These are phyloP conservation scores for Pheucticus melanocephalus DNA, from an alignment of 2,113 vertebrate species.

Conservation along the genomic window DNA sequence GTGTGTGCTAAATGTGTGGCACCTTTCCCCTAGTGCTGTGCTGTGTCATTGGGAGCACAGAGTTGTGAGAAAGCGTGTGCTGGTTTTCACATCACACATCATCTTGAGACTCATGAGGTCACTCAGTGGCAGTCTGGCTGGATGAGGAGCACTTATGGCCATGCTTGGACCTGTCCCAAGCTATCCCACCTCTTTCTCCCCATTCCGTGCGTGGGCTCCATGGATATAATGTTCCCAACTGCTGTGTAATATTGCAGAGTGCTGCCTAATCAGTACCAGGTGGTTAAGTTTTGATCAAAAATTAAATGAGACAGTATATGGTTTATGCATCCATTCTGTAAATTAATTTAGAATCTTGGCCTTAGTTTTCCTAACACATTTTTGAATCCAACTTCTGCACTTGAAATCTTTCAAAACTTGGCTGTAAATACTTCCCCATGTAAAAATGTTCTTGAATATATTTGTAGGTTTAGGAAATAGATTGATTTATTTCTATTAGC, in stretches of 20 bases:
- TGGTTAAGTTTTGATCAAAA: slow-evolving; percentile 19
- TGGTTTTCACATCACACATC: neutral
- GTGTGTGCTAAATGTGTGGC: neutral
- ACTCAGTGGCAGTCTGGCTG: neutral
- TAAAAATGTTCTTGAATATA: neutral
- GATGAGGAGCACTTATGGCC: neutral
- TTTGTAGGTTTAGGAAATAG: neutral
- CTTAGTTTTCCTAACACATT: neutral
- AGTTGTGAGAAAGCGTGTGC: accelerated
- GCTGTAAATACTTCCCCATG: neutral
- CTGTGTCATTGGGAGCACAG: accelerated
- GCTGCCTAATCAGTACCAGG: slow-evolving; percentile 39
- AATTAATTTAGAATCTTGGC: neutral
- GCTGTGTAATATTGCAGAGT: neutral
- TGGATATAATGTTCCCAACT: neutral
- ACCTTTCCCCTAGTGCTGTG: neutral
- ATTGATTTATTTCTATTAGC: neutral
- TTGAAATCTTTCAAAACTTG: neutral
- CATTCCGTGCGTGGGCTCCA: neutral
- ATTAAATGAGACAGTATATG: neutral
- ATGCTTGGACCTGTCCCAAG: neutral
- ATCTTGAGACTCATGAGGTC: neutral
- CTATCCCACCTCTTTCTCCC: neutral
- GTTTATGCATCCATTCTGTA: slow-evolving; percentile 13
- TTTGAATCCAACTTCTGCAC: neutral